Evolutionary conservation across 2,113 vertebrate species (phyloP).

Genomic region (Oreochromis spilurus): DNA sequence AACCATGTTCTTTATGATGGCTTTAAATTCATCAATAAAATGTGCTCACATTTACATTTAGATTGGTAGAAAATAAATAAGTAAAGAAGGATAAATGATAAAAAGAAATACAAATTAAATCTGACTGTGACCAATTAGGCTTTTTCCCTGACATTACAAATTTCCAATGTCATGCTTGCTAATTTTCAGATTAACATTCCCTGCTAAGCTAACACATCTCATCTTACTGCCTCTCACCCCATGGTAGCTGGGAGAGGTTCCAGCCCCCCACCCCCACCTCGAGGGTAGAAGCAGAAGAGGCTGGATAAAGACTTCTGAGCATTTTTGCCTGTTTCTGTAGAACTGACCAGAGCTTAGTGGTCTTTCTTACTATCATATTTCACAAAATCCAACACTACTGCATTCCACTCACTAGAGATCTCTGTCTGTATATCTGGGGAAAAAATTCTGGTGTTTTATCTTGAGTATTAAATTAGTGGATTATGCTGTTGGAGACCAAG

Average conservation of each 20-base stretch:
- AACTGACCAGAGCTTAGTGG: too few relatives aligned
- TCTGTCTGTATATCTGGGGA: background rate
- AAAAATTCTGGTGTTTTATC: background rate
- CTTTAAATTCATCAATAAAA: background rate
- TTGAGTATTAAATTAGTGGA: background rate
- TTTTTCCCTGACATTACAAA: background rate
- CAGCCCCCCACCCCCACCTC: background rate
- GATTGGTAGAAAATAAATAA: background rate
- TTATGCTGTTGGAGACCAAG: background rate
- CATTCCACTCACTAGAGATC: background rate
- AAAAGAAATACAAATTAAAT: background rate
- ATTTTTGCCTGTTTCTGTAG: too few relatives aligned
- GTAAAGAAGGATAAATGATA: background rate
- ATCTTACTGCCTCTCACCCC: background rate
- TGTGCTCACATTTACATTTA: fast-evolving
- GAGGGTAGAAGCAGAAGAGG: too few relatives aligned
- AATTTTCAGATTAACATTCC: background rate
- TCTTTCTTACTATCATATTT: background rate
- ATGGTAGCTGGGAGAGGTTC: fast-evolving
- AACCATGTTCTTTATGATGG: background rate
- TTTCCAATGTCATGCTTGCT: background rate
- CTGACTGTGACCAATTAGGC: background rate
- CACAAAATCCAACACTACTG: too few relatives aligned
- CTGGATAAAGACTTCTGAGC: too few relatives aligned
- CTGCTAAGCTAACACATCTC: background rate